phyloP scores from a whole-genome alignment of 2,888 invertebrate genomes.

The Lasioglossum villosulum region DNA sequence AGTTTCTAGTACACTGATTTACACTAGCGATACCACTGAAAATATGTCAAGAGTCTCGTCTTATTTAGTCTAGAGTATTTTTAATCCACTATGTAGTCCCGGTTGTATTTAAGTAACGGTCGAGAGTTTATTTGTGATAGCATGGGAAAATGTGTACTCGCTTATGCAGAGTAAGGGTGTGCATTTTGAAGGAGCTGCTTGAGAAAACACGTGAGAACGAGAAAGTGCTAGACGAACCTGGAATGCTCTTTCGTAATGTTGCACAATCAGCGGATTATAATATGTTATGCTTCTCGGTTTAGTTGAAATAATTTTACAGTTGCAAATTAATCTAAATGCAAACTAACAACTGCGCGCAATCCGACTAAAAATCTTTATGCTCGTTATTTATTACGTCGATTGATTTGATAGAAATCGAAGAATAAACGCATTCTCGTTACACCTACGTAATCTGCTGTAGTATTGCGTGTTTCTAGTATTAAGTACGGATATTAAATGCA shows the following conservation, averaged over 20 bases:
- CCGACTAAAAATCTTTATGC: too few relatives aligned
- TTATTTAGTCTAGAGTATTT: conserved; percentile 38
- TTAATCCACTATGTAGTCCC: conserved; percentile 22
- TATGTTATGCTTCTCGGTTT: not conserved
- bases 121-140: conserved; percentile 32
- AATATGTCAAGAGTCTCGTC: conserved; percentile 24
- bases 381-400: too few relatives aligned
- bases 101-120: conserved; percentile 25
- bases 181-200: not conserved
- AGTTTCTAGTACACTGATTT: not conserved
- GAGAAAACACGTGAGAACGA: not conserved
- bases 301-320: not conserved
- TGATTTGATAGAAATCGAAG: too few relatives aligned
- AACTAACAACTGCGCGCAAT: too few relatives aligned
- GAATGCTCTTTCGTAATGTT: not conserved
- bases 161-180: not conserved
- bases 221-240: not conserved
- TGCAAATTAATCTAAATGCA: not conserved
- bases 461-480: not conserved
- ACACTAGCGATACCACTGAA: not conserved
- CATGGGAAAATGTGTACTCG: conserved; percentile 20
- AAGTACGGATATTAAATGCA: not conserved
- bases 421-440: too few relatives aligned
- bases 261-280: not conserved
- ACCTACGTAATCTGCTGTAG: too few relatives aligned